A percentile compares a stretch with the other conserved stretches of the same genome.
These are phyloP conservation scores for Bombylius major DNA, from an alignment of 2,888 invertebrate genomes.

Conservation along the genomic window DNA sequence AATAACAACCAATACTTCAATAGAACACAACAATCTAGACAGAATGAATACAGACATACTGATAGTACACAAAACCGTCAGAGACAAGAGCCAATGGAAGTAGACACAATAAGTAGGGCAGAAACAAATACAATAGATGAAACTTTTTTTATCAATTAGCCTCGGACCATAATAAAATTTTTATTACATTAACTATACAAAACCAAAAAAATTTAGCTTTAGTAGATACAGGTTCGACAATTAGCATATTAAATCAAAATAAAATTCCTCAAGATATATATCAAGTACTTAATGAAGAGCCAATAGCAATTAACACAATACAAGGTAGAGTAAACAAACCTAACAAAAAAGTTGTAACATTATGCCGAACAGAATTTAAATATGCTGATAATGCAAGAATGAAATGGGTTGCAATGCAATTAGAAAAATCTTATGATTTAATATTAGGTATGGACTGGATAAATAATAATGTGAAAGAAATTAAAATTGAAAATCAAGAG, in stretches of 20 bases:
- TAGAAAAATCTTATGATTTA: slow-evolving; percentile 8
- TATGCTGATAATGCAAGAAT: slow-evolving; percentile 9
- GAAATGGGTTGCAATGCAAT: slow-evolving; percentile 6
- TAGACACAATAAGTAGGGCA: too few relatives aligned
- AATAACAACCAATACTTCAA: not conserved
- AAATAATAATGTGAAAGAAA: slow-evolving; percentile 6
- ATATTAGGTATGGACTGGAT: slow-evolving; percentile 11
- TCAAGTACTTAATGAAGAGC: not conserved
- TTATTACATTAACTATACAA: not conserved
- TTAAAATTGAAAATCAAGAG: slow-evolving; percentile 7
- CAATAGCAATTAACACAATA: not conserved
- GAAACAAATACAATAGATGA: not conserved
- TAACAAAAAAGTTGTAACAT: slow-evolving; percentile 8
- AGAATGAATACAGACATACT: too few relatives aligned
- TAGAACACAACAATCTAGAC: too few relatives aligned
- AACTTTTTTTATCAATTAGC: not conserved
- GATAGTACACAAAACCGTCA: too few relatives aligned
- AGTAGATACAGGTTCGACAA: not conserved
- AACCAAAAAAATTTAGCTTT: not conserved
- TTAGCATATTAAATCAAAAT: not conserved
- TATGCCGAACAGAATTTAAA: slow-evolving; percentile 7
- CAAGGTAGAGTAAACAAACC: not conserved
- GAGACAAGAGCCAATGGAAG: too few relatives aligned
- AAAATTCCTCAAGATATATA: not conserved
- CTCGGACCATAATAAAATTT: not conserved